phyloP scores from a whole-genome alignment of 2,797 vertebrate genomes.

The Pseudochirops cupreus region DNA sequence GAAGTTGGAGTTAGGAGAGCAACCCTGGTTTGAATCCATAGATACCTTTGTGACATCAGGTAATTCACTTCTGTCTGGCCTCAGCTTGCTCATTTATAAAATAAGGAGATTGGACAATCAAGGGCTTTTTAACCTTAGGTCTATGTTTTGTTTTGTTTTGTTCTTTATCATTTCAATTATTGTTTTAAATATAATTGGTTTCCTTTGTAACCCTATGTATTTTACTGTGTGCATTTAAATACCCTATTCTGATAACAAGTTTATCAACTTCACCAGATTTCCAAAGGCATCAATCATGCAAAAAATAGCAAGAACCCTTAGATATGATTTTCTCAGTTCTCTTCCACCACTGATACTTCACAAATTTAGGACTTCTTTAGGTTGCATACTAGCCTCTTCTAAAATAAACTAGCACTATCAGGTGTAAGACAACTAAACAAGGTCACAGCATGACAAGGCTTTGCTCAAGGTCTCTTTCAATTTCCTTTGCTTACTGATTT shows the following conservation, averaged over 20 bases:
- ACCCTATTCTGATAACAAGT: neutral
- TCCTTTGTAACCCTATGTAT: neutral
- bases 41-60: neutral
- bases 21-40: neutral
- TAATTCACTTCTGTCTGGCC: neutral
- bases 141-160: neutral
- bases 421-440: neutral
- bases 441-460: neutral
- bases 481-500: constrained; percentile 19
- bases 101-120: neutral
- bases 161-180: neutral
- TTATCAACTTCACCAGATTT: neutral
- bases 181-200: neutral
- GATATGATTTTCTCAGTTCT: neutral
- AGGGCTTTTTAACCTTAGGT: neutral
- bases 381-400: neutral
- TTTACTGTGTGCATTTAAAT: neutral
- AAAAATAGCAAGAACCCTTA: neutral
- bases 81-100: constrained; percentile 34
- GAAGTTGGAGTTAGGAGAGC: neutral
- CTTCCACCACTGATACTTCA: neutral
- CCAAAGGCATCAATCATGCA: neutral
- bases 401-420: neutral
- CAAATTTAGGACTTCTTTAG: neutral
- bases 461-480: neutral